Conservation (phyloP, 1,140 invertebrate genomes). For the Cheumatopsyche charites region DNA sequence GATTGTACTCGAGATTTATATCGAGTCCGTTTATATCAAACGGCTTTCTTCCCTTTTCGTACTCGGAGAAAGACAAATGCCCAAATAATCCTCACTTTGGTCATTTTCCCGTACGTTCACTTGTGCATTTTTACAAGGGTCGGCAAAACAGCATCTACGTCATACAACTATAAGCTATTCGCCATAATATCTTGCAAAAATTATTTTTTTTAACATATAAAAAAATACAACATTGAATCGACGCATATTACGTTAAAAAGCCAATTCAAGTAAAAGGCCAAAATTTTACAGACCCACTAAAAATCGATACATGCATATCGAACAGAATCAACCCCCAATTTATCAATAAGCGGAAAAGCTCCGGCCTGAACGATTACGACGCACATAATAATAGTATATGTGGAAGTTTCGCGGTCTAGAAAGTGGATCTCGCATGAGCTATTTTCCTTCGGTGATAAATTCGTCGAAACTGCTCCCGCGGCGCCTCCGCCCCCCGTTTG, state of each 20-base stretch:
- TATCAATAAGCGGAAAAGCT: too few species aligned
- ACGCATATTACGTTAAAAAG: too few species aligned
- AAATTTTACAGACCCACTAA: too few species aligned
- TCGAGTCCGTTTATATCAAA: slow-evolving; percentile 14
- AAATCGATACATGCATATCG: too few species aligned
- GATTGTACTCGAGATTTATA: slow-evolving; percentile 16
- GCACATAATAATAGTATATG: too few species aligned
- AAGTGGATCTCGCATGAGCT: slow-evolving; percentile 33
- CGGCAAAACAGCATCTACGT: background rate
- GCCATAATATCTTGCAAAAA: too few species aligned
- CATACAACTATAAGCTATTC: background rate
- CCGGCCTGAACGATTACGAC: too few species aligned
- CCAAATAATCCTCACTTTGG: slow-evolving; percentile 22
- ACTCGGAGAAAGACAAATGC: slow-evolving; percentile 18
- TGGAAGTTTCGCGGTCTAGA: background rate
- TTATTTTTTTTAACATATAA: too few species aligned
- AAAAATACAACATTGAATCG: too few species aligned
- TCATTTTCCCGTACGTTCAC: slow-evolving; percentile 17
- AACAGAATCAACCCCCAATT: too few species aligned
- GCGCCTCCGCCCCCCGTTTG: slow-evolving; percentile 17
- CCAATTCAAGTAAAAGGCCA: too few species aligned
- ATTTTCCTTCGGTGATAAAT: slow-evolving; percentile 48
- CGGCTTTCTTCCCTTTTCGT: slow-evolving; percentile 6
- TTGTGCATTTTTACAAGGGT: slow-evolving; percentile 15
- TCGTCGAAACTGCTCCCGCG: slow-evolving; percentile 40